Conservation (phyloP, 2,113 vertebrate species). For the Pyrgilauda ruficollis region DNA sequence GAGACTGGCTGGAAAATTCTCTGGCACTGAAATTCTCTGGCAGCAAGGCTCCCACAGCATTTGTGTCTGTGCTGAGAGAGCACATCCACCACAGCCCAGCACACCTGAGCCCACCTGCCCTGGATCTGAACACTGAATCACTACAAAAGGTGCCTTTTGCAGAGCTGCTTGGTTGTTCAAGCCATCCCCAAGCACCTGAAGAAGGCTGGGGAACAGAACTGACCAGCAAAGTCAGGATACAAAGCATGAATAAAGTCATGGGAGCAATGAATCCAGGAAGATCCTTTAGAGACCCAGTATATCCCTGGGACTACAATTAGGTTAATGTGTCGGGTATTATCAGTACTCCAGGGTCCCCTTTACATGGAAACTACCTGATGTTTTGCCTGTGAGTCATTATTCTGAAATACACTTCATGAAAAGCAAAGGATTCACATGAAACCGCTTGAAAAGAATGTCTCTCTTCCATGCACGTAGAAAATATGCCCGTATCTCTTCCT, state of each 20-base stretch:
- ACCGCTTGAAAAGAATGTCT: neutral
- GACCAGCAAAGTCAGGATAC: neutral
- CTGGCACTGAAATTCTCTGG: neutral
- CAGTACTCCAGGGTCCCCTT: neutral
- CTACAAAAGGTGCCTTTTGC: neutral
- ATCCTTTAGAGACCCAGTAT: neutral
- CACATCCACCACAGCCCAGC: neutral
- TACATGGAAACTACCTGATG: neutral
- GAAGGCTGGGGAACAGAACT: neutral
- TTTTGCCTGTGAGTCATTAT: neutral
- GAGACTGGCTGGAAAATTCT: neutral
- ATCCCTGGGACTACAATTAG: neutral
- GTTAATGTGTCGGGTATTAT: neutral
- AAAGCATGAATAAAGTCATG: neutral
- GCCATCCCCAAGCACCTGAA: neutral
- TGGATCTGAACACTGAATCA: accelerated
- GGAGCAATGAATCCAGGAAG: neutral
- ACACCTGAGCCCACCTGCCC: neutral
- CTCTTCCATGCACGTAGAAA: neutral
- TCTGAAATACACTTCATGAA: neutral
- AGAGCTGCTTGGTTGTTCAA: accelerated
- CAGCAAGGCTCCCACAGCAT: neutral
- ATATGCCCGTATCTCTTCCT: neutral
- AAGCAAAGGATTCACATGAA: neutral
- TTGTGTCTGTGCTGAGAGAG: neutral